Conservation (phyloP, 2,888 invertebrate genomes). For the Drosophila nigritarsus region DNA sequence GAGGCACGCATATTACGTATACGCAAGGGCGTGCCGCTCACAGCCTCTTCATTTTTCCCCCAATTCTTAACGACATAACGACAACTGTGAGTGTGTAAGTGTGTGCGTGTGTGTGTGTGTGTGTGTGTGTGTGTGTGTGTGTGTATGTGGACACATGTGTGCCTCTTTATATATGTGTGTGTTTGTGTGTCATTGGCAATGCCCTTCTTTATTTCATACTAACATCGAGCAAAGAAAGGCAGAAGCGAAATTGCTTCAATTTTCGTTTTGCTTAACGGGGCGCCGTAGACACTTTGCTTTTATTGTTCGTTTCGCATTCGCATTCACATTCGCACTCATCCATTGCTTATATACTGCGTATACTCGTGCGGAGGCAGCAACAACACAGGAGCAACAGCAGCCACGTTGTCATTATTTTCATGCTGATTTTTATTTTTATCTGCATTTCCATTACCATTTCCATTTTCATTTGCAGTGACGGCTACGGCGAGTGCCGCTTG, state of each 20-base stretch:
- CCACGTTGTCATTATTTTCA: constrained; percentile 77
- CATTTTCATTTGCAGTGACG: constrained; percentile 45
- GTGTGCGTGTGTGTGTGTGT: constrained; percentile 26
- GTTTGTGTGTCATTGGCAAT: constrained; percentile 52
- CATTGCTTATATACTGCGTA: constrained; percentile 23
- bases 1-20: constrained; percentile 71
- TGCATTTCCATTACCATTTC: constrained; percentile 80
- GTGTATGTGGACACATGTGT: constrained; percentile 31
- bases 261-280: constrained; percentile 79
- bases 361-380: constrained; percentile 15
- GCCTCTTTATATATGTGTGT: constrained; percentile 19
- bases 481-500: background rate
- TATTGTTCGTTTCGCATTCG: constrained; percentile 70
- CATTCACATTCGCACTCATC: constrained; percentile 38
- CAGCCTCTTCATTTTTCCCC: constrained; percentile 75
- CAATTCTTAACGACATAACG: constrained; percentile 74
- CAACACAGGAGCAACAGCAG: constrained; percentile 6
- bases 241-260: constrained; percentile 78
- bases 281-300: constrained; percentile 80
- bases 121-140: constrained; percentile 43
- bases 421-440: constrained; percentile 81
- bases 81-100: constrained; percentile 38
- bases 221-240: constrained; percentile 37
- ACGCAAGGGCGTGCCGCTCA: constrained; percentile 73
- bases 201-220: constrained; percentile 59